Evolutionary conservation across 2,797 vertebrate genomes (phyloP).

Genomic region (Etheostoma nigrum): DNA sequence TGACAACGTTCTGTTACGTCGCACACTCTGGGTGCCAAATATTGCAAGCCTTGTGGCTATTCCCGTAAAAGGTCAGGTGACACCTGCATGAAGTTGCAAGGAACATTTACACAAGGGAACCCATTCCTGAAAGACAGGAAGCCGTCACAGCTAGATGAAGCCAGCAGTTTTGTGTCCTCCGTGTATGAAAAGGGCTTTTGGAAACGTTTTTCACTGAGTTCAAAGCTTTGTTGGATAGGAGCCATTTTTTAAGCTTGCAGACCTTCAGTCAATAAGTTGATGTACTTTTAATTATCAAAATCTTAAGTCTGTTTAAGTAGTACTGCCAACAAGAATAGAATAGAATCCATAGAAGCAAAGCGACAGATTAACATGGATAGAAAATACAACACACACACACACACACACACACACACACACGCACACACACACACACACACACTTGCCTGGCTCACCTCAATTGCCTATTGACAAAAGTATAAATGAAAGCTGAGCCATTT

Average conservation of each 20-base stretch:
- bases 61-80: no score
- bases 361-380: slow-evolving; percentile 14
- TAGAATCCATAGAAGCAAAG: slow-evolving; percentile 3
- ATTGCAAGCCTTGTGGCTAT: no score
- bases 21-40: no score
- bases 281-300: slow-evolving; percentile 13
- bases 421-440: no score
- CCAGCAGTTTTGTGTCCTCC: not conserved
- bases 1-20: no score
- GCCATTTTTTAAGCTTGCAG: slow-evolving; percentile 7
- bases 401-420: not conserved
- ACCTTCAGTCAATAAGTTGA: not conserved
- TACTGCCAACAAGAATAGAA: slow-evolving; percentile 8
- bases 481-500: slow-evolving; percentile 29
- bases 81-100: not conserved
- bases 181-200: not conserved
- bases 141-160: not conserved
- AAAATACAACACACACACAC: slow-evolving; percentile 20
- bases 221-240: not conserved
- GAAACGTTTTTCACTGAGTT: not conserved
- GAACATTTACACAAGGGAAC: not conserved
- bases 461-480: slow-evolving; percentile 26
- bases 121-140: no score
- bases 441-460: no score
- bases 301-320: not conserved